Evolutionary conservation across 2,888 invertebrate species (phyloP).

Genomic region (Linnaemya vulpina): DNA sequence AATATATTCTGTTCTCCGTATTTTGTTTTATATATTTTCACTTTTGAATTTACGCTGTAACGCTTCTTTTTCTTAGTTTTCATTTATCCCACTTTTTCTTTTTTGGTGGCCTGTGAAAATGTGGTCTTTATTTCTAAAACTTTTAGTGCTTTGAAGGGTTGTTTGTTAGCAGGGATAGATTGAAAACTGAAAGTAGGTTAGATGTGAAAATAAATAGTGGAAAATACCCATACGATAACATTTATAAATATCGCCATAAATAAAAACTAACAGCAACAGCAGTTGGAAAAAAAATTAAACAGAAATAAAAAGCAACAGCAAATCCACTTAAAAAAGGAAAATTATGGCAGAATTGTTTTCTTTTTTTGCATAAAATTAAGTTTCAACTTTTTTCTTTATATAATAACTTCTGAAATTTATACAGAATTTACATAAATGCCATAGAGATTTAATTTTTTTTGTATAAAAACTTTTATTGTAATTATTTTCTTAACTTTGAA

Average conservation of each 20-base stretch:
- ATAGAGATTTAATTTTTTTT: too few relatives aligned
- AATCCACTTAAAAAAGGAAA: background rate
- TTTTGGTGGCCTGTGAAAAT: constrained; percentile 2
- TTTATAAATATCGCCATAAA: constrained; percentile 34
- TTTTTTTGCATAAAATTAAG: background rate
- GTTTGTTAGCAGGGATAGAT: background rate
- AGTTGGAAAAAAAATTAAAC: background rate
- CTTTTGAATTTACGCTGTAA: constrained; percentile 23
- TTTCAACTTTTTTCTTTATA: background rate
- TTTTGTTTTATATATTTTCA: background rate
- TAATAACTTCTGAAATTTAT: too few relatives aligned
- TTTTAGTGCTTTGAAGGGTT: background rate
- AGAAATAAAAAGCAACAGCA: background rate
- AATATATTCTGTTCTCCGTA: background rate
- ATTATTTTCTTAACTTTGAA: too few relatives aligned
- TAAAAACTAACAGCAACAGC: constrained; percentile 14
- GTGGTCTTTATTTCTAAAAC: constrained; percentile 5
- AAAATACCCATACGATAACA: constrained; percentile 20
- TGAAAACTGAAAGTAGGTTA: constrained; percentile 36
- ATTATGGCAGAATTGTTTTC: background rate
- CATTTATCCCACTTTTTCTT: background rate
- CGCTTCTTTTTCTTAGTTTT: constrained; percentile 4
- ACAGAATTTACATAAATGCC: too few relatives aligned
- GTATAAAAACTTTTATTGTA: too few relatives aligned
- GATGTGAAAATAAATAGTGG: constrained; percentile 6